These are phyloP conservation scores for Pelvicachromis taeniatus DNA, from an alignment of 2,113 vertebrate species.

Conservation along the genomic window DNA sequence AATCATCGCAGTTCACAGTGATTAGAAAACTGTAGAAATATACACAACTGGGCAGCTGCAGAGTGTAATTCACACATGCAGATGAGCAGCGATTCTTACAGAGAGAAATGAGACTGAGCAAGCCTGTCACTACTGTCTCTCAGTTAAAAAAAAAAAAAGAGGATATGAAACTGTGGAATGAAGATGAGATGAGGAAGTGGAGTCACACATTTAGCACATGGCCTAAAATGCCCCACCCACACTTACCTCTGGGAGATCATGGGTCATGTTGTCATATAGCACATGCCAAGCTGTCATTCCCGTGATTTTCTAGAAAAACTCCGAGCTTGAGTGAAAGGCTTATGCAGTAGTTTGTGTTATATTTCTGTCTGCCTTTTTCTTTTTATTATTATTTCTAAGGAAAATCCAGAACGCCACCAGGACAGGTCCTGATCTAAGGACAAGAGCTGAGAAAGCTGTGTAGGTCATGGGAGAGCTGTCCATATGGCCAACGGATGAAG, in stretches of 20 bases:
- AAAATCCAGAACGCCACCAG: neutral
- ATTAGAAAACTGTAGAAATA: conserved; percentile 1
- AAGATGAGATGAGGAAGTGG: conserved; percentile 63
- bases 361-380: neutral
- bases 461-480: conserved; percentile 10
- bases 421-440: conserved; percentile 1
- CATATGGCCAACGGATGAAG: conserved; percentile 49
- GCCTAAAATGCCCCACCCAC: conserved; percentile 46
- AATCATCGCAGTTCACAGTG: neutral
- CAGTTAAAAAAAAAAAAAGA: conserved; percentile 60
- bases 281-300: conserved; percentile 36
- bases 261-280: conserved; percentile 58
- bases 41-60: conserved; percentile 10
- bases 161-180: conserved; percentile 58
- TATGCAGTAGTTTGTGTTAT: neutral
- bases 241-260: conserved; percentile 58
- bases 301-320: conserved; percentile 25
- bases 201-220: conserved; percentile 70
- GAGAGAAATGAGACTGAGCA: neutral
- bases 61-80: neutral
- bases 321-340: neutral
- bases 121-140: conserved; percentile 12
- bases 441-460: neutral
- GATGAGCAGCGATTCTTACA: neutral
- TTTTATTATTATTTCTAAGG: neutral